Conservation (phyloP, 92 coral and sea anemone species). For the Epizoanthus scotinus region DNA sequence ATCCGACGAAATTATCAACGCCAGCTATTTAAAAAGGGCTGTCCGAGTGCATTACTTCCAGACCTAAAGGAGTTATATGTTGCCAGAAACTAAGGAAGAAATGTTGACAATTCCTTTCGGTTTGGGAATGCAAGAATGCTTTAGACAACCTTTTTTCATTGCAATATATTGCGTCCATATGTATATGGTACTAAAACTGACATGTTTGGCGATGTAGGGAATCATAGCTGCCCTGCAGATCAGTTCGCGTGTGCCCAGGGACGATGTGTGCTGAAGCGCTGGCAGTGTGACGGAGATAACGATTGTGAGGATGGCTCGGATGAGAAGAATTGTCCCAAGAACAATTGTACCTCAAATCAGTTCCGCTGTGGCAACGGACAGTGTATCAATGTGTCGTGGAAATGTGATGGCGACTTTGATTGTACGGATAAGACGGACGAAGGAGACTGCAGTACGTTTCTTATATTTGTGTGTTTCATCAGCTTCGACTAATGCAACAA, state of each 20-base stretch:
- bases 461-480: too few species aligned
- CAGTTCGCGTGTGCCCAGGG: slow-evolving; percentile 73
- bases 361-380: slow-evolving; percentile 62
- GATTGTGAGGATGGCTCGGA: slow-evolving; percentile 74
- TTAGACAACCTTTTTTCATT: too few species aligned
- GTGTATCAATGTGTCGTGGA: slow-evolving; percentile 58
- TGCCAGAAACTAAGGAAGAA: not conserved
- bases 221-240: slow-evolving; percentile 3
- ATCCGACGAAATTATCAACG: too few species aligned
- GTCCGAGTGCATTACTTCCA: not conserved
- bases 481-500: too few species aligned
- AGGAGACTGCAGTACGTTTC: slow-evolving; percentile 77
- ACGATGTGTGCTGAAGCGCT: slow-evolving; percentile 61
- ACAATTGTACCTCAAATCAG: slow-evolving; percentile 57
- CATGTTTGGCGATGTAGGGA: not conserved
- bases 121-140: too few species aligned
- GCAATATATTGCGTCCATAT: too few species aligned
- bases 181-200: too few species aligned
- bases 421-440: slow-evolving; percentile 83
- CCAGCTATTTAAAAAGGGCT: not conserved
- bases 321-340: slow-evolving; percentile 62
- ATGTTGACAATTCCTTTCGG: not conserved
- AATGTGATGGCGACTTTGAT: slow-evolving; percentile 82
- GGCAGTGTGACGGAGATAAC: slow-evolving; percentile 61
- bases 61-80: not conserved